These are phyloP conservation scores for Thymelicus lineola DNA, from an alignment of 2,888 invertebrate species.

Conservation along the genomic window DNA sequence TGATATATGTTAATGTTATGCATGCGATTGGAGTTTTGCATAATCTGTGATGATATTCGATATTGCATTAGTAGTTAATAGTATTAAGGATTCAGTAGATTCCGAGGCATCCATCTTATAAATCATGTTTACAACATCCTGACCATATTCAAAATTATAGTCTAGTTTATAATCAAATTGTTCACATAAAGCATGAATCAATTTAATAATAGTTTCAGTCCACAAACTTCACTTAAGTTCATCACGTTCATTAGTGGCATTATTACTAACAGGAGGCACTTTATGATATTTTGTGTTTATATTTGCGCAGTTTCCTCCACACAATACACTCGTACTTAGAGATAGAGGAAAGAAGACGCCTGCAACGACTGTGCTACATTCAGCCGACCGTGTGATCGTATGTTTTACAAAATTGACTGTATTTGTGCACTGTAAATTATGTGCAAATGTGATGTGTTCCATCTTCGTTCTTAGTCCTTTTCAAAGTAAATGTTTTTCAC, in stretches of 20 bases:
- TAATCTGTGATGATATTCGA: slow-evolving; percentile 14
- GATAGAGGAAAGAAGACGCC: slow-evolving; percentile 71
- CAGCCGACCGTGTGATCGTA: slow-evolving; percentile 74
- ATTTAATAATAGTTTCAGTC: slow-evolving; percentile 15
- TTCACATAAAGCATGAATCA: slow-evolving; percentile 27
- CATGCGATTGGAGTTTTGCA: slow-evolving; percentile 42
- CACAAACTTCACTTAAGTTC: slow-evolving; percentile 21
- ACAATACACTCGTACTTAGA: slow-evolving; percentile 83
- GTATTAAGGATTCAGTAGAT: not conserved
- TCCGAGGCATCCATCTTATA: not conserved
- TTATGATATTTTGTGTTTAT: slow-evolving; percentile 58
- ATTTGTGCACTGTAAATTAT: slow-evolving; percentile 69
- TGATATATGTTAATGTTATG: slow-evolving; percentile 42
- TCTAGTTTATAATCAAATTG: slow-evolving; percentile 12
- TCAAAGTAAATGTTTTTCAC: not conserved
- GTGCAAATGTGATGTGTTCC: slow-evolving; percentile 51
- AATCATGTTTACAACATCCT: not conserved
- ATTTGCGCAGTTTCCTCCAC: slow-evolving; percentile 80
- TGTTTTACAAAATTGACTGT: slow-evolving; percentile 61
- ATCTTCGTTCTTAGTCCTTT: slow-evolving; percentile 23
- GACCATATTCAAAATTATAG: not conserved
- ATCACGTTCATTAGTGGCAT: slow-evolving; percentile 32
- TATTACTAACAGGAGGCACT: slow-evolving; percentile 25
- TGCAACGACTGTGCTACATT: slow-evolving; percentile 66
- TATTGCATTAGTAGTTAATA: slow-evolving; percentile 17